Evolutionary conservation across 1,140 invertebrate species (phyloP).

Genomic region (Apis laboriosa): DNA sequence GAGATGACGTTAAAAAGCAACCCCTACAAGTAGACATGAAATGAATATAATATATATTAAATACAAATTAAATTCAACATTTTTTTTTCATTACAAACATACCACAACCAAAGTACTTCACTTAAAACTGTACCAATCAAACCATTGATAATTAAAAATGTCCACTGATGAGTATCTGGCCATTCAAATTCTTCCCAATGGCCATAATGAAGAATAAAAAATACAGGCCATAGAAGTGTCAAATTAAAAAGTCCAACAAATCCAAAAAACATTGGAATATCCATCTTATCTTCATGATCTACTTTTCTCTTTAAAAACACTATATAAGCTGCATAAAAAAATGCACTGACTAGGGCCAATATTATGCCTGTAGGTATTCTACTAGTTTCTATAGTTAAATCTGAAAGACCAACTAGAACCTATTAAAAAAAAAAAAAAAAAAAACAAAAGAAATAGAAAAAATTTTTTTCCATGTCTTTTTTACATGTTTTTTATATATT

Average conservation of each 20-base stretch:
- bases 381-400: slow-evolving; percentile 82
- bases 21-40: slow-evolving; percentile 84
- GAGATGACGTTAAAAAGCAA: slow-evolving; percentile 93
- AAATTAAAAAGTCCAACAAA: slow-evolving; percentile 94
- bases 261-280: slow-evolving; percentile 95
- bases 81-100: slow-evolving; percentile 67
- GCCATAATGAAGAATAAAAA: slow-evolving; percentile 91
- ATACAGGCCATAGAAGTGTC: slow-evolving; percentile 91
- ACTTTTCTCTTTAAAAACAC: slow-evolving; percentile 91
- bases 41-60: not conserved
- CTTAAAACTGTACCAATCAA: slow-evolving; percentile 93
- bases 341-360: slow-evolving; percentile 89
- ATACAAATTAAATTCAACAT: not conserved
- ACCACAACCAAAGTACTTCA: slow-evolving; percentile 94
- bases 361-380: slow-evolving; percentile 87
- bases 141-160: slow-evolving; percentile 90
- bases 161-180: slow-evolving; percentile 90
- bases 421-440: slow-evolving; percentile 70
- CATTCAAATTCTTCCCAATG: slow-evolving; percentile 90
- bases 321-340: slow-evolving; percentile 92
- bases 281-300: slow-evolving; percentile 92
- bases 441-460: too few species aligned
- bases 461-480: too few species aligned
- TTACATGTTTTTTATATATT: not conserved
- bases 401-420: slow-evolving; percentile 87